These are phyloP conservation scores for Carterocephalus palaemon DNA, from an alignment of 2,888 invertebrate species.

Conservation along the genomic window DNA sequence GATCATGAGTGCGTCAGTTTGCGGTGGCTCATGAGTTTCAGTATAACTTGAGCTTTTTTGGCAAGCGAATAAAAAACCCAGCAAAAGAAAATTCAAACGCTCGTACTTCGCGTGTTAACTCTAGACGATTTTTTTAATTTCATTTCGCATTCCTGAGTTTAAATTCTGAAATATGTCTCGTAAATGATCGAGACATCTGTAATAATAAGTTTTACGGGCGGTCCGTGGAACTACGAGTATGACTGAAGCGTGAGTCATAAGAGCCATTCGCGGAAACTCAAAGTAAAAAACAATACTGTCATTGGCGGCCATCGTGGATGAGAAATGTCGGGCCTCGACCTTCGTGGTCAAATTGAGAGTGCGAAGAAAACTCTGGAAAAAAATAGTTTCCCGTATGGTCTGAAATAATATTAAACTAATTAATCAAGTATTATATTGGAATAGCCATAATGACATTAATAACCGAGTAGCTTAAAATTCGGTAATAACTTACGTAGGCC, in stretches of 20 bases:
- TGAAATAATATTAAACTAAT: too few relatives aligned
- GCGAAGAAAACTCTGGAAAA: constrained; percentile 3
- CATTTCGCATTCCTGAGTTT: not conserved
- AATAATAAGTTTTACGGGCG: constrained; percentile 7
- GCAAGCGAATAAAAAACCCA: too few relatives aligned
- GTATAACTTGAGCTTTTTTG: too few relatives aligned
- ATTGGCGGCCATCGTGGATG: constrained; percentile 8
- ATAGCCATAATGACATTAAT: too few relatives aligned
- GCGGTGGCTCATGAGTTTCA: too few relatives aligned
- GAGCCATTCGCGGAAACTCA: constrained; percentile 15
- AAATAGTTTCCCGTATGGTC: too few relatives aligned
- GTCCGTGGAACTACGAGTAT: constrained; percentile 15
- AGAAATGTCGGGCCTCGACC: constrained; percentile 17
- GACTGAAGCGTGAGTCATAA: constrained; percentile 19
- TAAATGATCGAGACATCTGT: not conserved
- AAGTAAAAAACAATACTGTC: constrained; percentile 15
- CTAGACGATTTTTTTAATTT: constrained; percentile 10
- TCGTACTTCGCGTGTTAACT: not conserved
- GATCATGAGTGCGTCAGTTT: too few relatives aligned
- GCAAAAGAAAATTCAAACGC: not conserved
- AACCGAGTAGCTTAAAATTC: too few relatives aligned
- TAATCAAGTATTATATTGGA: too few relatives aligned
- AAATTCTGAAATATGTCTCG: constrained; percentile 5
- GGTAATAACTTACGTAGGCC: too few relatives aligned
- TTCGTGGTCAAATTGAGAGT: constrained; percentile 16